Conservation (phyloP, 2,113 vertebrate species). For the Ornithorhynchus anatinus region DNA sequence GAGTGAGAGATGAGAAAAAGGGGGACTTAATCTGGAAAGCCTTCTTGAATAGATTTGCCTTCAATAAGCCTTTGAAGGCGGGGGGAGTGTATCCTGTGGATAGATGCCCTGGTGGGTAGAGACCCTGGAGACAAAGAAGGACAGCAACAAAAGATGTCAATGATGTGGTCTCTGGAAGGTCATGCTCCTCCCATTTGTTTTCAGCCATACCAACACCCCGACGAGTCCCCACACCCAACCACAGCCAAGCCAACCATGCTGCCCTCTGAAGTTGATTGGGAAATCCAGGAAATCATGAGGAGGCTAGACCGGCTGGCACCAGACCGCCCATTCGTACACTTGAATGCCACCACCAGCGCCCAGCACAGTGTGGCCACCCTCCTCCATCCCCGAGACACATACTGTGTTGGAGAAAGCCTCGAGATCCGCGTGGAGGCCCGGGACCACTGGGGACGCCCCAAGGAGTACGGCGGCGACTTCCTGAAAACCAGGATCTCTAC, state of each 20-base stretch:
- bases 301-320: neutral
- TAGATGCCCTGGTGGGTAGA: no score
- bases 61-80: no score
- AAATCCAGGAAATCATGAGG: neutral
- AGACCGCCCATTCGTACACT: slow-evolving; percentile 5
- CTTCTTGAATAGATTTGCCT: no score
- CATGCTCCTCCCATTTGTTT: no score
- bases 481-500: slow-evolving; percentile 17
- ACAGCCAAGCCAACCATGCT: neutral
- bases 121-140: no score
- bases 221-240: neutral
- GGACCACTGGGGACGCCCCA: neutral
- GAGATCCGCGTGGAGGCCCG: neutral
- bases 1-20: no score
- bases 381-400: neutral
- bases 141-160: no score
- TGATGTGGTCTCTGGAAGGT: no score
- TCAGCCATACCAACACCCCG: no score
- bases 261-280: neutral
- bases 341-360: neutral
- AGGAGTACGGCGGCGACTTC: neutral
- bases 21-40: no score
- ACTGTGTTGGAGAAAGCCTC: neutral
- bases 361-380: neutral
- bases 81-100: no score